Percentiles rank a stretch among this genome's conserved stretches.
Conservation (phyloP, 2,888 invertebrate species). For the Epinotia nisella region DNA sequence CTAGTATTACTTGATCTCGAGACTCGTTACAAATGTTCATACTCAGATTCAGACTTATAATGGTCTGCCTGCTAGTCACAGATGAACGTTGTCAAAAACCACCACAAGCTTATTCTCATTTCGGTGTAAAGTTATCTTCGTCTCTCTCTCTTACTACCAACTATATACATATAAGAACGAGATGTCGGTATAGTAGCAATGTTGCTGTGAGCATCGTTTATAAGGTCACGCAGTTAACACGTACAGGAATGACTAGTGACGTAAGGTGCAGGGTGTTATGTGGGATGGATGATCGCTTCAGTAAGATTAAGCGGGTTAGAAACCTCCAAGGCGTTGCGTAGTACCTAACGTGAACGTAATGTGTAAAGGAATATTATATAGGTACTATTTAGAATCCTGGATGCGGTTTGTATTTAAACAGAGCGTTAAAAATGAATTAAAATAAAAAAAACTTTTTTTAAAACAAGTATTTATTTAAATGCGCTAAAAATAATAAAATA, state of each 20-base stretch:
- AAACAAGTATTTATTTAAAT: no score
- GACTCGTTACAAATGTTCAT: neutral
- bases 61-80: neutral
- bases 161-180: neutral
- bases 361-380: neutral
- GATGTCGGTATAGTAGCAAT: neutral
- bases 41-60: neutral
- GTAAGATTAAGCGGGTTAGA: slow-evolving; percentile 13
- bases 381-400: neutral
- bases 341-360: slow-evolving; percentile 4
- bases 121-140: neutral
- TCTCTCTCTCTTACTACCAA: slow-evolving; percentile 6
- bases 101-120: neutral
- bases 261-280: slow-evolving; percentile 34
- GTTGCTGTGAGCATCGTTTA: neutral
- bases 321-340: slow-evolving; percentile 8
- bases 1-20: neutral
- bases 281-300: slow-evolving; percentile 22
- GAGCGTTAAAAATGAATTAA: no score
- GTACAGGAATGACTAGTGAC: slow-evolving; percentile 43
- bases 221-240: slow-evolving; percentile 44
- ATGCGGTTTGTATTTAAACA: neutral
- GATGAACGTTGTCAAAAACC: neutral
- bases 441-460: no score
- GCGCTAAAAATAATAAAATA: no score